Base-by-base conservation (phyloP, 2,888 invertebrate species). In the Chesias legatella region DNA sequence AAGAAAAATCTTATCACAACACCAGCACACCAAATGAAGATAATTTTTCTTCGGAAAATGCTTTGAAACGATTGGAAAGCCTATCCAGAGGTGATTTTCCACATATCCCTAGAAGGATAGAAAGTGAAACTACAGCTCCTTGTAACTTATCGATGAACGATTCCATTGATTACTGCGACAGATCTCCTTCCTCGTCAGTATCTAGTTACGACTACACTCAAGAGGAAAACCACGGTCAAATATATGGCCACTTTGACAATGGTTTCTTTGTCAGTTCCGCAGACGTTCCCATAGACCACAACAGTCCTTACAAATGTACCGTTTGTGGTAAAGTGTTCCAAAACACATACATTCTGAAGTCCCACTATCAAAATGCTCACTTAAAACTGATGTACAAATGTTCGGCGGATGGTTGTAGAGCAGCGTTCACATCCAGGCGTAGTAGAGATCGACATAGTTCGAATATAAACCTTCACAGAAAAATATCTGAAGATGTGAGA, bases 351-450 rank as follows among this genome's bases (percentile, higher is more conserved):
- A 94, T 95, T 33, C 93, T 98, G 11, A 98, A 97, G 81, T 95
- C 95, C 1, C 98, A 98, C 75, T 98, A 97, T 77, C 97, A 97
- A 88, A 98, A 96, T 77, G 95, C 96, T 6, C 98, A 98, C 80
- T 91, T 98, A 35, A 98, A 98, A 81, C 84, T 98, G 45, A 96
- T 97, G 94, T 98, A 98, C 81, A 95, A 95, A 71, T 98, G 98
- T 83, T 95, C 94, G 64, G 94, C 97, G 13, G 97, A 97, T 54
- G 97, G 98, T 1, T 98, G 98, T 75, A 95, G 95, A 79, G 98
- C 98, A 0, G 95, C 97, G 0, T 98, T 98, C 74, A 95, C 97
- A 3, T 97, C 98, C 0, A 98, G 97, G 72, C 90, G 97, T 41
- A 96, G 95, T 64, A 92, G 98, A 59, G 98, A 98, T 67, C 91